phyloP scores from a whole-genome alignment of 1,140 invertebrate genomes.

The Acyrthosiphon pisum region DNA sequence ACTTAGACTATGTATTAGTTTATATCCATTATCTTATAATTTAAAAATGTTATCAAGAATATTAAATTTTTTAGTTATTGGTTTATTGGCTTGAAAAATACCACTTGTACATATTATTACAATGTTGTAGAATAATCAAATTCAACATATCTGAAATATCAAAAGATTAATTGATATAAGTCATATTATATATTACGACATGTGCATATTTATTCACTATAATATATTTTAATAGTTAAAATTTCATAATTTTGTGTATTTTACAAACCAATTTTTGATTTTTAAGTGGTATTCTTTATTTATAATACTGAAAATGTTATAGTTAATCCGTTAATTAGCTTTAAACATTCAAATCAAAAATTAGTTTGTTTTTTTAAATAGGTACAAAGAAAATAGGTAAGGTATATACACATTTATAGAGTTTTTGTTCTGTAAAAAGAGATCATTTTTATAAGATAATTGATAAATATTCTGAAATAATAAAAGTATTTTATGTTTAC shows the following conservation, averaged over 20 bases:
- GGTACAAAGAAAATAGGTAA: neutral
- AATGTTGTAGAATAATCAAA: neutral
- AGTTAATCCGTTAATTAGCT: neutral
- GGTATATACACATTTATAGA: neutral
- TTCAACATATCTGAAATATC: neutral
- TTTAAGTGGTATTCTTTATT: neutral
- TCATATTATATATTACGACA: neutral
- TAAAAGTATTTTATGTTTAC: neutral
- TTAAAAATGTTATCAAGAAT: neutral
- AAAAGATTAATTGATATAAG: neutral
- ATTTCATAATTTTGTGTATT: neutral
- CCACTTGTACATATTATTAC: neutral
- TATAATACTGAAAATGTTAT: neutral
- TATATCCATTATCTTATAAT: neutral
- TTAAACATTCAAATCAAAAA: neutral
- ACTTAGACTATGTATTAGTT: neutral
- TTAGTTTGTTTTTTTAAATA: neutral
- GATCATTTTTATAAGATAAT: neutral
- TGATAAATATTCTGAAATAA: neutral
- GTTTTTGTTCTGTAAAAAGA: neutral
- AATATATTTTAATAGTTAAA: neutral
- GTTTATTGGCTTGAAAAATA: neutral
- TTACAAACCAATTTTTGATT: neutral
- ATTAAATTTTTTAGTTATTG: neutral
- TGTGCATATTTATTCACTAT: neutral